Conservation (phyloP, 2,797 vertebrate species). For the Neostethus bicornis region DNA sequence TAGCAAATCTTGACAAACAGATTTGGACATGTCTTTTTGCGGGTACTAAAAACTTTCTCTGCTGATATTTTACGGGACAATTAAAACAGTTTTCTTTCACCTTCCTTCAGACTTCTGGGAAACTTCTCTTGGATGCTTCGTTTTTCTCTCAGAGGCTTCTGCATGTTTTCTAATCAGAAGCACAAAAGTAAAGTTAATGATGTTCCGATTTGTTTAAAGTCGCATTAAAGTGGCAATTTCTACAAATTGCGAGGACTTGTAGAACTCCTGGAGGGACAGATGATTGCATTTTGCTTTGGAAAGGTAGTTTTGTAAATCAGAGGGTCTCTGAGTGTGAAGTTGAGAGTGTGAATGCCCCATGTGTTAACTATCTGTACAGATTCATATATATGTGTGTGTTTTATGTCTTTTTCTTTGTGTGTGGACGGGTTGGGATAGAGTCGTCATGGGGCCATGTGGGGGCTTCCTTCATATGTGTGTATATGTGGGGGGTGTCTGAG, state of each 20-base stretch:
- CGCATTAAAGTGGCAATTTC: too few relatives aligned
- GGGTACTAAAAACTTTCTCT: not conserved
- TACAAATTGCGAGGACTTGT: too few relatives aligned
- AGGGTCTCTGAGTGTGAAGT: not conserved
- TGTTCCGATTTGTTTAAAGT: too few relatives aligned
- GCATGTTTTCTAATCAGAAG: too few relatives aligned
- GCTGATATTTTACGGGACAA: too few relatives aligned
- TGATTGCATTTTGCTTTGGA: not conserved
- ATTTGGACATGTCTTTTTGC: too few relatives aligned
- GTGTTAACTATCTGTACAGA: not conserved
- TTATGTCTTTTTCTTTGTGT: slow-evolving; percentile 21
- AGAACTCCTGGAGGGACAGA: not conserved
- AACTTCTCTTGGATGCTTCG: too few relatives aligned
- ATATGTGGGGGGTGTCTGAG: slow-evolving; percentile 55
- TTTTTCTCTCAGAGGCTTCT: too few relatives aligned
- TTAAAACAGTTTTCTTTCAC: too few relatives aligned
- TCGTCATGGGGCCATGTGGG: slow-evolving; percentile 64
- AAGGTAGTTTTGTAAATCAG: not conserved
- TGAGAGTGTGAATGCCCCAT: not conserved
- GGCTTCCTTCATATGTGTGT: slow-evolving; percentile 44
- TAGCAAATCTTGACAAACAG: too few relatives aligned
- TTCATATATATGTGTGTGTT: slow-evolving; percentile 1
- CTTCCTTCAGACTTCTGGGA: too few relatives aligned
- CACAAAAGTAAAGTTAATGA: too few relatives aligned
- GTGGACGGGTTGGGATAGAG: slow-evolving; percentile 63